Evolutionary conservation across 2,797 vertebrate genomes (phyloP).

Genomic region (Pempheris klunzingeri): DNA sequence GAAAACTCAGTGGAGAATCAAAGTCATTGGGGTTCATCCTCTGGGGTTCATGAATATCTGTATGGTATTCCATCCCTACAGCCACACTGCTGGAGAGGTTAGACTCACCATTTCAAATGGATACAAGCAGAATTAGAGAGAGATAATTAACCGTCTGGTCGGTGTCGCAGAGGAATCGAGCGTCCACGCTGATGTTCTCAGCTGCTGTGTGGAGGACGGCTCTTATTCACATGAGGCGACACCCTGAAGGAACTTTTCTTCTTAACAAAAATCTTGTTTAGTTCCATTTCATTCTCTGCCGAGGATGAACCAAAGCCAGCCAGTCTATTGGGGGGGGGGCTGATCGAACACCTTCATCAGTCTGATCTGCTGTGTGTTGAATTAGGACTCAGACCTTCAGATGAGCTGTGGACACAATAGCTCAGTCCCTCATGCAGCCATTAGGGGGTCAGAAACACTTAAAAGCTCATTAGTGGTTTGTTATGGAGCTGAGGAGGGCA

Average conservation of each 20-base stretch:
- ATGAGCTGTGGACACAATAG: conserved; percentile 44
- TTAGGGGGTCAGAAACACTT: conserved; percentile 69
- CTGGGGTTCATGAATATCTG: background rate
- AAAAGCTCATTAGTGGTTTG: conserved; percentile 78
- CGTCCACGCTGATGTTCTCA: background rate
- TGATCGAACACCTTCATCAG: conserved; percentile 57
- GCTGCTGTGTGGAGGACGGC: background rate
- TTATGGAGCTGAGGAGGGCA: conserved; percentile 59
- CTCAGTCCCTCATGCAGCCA: conserved; percentile 55
- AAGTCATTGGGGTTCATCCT: too few species aligned
- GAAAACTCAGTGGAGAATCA: too few species aligned
- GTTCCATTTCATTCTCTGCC: too few species aligned
- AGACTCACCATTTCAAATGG: too few species aligned
- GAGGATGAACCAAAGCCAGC: too few species aligned
- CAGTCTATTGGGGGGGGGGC: too few species aligned
- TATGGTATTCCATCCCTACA: background rate
- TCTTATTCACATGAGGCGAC: background rate
- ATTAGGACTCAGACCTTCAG: too few species aligned
- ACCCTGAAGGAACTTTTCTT: background rate
- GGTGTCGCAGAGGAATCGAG: background rate
- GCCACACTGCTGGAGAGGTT: background rate
- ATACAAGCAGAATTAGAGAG: too few species aligned
- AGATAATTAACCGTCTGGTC: background rate
- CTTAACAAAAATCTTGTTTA: background rate
- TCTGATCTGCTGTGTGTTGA: too few species aligned